Evolutionary conservation across 2,113 vertebrate genomes (phyloP).

Genomic region (Tyto alba): DNA sequence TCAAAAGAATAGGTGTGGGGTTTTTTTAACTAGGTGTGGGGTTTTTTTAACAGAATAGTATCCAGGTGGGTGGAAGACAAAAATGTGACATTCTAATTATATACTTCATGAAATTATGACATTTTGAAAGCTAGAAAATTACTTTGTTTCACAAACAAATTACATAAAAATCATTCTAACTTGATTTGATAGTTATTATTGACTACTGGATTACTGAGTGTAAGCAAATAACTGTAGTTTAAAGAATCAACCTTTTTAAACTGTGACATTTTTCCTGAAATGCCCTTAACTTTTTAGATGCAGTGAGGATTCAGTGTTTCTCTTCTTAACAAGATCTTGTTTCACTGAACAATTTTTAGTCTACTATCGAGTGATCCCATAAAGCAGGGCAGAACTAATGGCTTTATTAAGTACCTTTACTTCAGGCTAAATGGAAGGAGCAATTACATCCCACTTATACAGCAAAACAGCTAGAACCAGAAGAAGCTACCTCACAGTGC

Average conservation of each 20-base stretch:
- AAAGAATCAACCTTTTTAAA: background rate
- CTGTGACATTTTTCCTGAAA: background rate
- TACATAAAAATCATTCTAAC: background rate
- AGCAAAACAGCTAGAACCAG: constrained; percentile 8
- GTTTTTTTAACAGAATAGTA: background rate
- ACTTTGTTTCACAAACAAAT: constrained; percentile 53
- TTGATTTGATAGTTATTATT: background rate
- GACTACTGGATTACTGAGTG: background rate
- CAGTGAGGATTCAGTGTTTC: background rate
- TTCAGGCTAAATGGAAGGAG: constrained; percentile 21
- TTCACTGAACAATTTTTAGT: background rate
- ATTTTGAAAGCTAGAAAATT: constrained; percentile 18
- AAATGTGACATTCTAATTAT: constrained; percentile 19
- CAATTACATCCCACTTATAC: background rate
- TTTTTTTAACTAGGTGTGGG: too few relatives aligned
- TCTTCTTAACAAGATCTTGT: background rate
- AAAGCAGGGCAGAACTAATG: constrained; percentile 17
- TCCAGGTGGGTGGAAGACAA: background rate
- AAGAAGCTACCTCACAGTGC: background rate
- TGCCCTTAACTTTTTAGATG: background rate
- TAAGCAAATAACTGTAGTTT: constrained; percentile 1
- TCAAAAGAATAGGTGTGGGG: background rate
- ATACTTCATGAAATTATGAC: background rate
- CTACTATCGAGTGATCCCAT: background rate
- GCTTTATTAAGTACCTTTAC: constrained; percentile 32